Conservation (phyloP, 2,113 vertebrate species). For the Microtus montanus region DNA sequence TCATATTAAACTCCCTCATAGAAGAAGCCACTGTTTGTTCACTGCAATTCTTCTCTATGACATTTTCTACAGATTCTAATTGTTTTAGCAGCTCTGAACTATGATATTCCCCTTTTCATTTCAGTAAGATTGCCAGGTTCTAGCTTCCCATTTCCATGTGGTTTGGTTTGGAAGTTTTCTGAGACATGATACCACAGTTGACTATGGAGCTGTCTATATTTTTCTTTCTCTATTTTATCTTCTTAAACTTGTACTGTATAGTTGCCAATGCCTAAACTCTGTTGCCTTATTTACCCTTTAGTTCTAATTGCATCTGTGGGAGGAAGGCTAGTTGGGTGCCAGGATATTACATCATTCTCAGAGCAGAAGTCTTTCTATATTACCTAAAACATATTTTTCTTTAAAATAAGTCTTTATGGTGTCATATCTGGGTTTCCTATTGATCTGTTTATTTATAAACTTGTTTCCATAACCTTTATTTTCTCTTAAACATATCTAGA, state of each 20-base stretch:
- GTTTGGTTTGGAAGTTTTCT: not conserved
- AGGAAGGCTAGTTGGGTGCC: not conserved
- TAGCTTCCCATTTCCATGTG: not conserved
- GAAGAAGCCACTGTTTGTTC: not conserved
- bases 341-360: not conserved
- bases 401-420: not conserved
- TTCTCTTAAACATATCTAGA: constrained; percentile 8
- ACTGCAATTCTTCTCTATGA: not conserved
- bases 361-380: not conserved
- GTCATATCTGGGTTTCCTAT: not conserved
- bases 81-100: not conserved
- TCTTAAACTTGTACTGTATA: not conserved
- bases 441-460: constrained; percentile 40
- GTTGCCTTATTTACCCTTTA: not conserved
- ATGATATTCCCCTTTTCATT: not conserved
- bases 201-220: not conserved
- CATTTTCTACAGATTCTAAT: not conserved
- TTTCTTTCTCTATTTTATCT: not conserved
- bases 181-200: not conserved
- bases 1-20: not conserved
- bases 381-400: not conserved
- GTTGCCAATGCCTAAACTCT: not conserved
- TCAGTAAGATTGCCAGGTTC: not conserved
- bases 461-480: not conserved
- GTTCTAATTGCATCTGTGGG: not conserved